phyloP scores from a whole-genome alignment of 2,797 vertebrate genomes.

The Epinephelus coioides region DNA sequence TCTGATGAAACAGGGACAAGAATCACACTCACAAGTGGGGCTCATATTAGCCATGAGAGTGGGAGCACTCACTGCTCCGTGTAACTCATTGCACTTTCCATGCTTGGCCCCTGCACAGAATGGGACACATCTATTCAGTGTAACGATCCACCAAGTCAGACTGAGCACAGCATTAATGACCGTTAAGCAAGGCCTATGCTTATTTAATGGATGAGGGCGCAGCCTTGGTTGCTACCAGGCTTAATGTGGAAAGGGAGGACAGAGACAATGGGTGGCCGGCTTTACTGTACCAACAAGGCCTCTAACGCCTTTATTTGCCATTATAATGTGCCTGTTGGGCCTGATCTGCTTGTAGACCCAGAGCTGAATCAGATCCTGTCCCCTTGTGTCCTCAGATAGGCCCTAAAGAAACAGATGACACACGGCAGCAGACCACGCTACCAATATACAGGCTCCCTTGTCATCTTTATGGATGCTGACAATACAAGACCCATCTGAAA shows the following conservation, averaged over 20 bases:
- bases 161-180: slow-evolving; percentile 50
- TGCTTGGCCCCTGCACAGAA: slow-evolving; percentile 47
- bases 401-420: slow-evolving; percentile 82
- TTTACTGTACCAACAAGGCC: slow-evolving; percentile 68
- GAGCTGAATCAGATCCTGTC: slow-evolving; percentile 82
- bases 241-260: slow-evolving; percentile 42
- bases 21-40: slow-evolving; percentile 39
- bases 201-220: slow-evolving; percentile 59
- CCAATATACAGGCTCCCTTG: slow-evolving; percentile 47
- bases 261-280: slow-evolving; percentile 55
- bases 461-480: slow-evolving; percentile 76
- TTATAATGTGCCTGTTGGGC: slow-evolving; percentile 65
- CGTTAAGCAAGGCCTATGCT: slow-evolving; percentile 67
- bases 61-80: slow-evolving; percentile 41
- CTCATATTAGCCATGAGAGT: slow-evolving; percentile 48
- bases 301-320: slow-evolving; percentile 68
- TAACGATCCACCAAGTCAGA: slow-evolving; percentile 54
- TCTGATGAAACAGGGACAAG: slow-evolving; percentile 47
- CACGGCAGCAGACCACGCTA: slow-evolving; percentile 58
- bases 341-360: slow-evolving; percentile 52
- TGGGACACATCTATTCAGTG: slow-evolving; percentile 58
- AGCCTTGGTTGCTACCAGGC: slow-evolving; percentile 46
- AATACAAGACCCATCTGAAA: slow-evolving; percentile 67
- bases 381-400: slow-evolving; percentile 65
- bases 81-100: slow-evolving; percentile 54